These are phyloP conservation scores for Notolepis coatsorum DNA, from an alignment of 2,797 vertebrate genomes.

Conservation along the genomic window DNA sequence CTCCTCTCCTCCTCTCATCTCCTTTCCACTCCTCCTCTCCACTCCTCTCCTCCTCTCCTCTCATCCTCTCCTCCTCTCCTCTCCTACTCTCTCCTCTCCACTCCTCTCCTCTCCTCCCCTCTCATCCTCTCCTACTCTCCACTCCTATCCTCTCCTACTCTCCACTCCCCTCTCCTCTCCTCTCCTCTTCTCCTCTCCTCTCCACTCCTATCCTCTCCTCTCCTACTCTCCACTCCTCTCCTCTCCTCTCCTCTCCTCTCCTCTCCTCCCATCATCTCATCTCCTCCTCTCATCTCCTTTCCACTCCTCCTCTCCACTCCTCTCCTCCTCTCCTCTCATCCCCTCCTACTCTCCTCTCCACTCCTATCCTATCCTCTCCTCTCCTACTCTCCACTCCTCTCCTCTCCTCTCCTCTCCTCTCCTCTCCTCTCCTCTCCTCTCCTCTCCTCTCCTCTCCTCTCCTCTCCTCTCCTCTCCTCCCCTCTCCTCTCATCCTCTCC, in stretches of 20 bases:
- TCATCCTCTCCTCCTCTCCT: too few relatives aligned
- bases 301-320: constrained; percentile 2
- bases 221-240: background rate
- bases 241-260: constrained; percentile 1
- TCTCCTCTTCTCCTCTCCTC: background rate
- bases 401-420: background rate
- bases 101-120: too few relatives aligned
- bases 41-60: too few relatives aligned
- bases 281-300: background rate
- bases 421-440: constrained; percentile 3
- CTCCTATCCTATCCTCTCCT: background rate
- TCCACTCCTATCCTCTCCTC: constrained; percentile 4
- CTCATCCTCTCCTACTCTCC: constrained; percentile 5
- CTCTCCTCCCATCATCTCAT: background rate
- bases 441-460: constrained; percentile 9
- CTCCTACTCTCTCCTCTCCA: too few relatives aligned
- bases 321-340: constrained; percentile 6
- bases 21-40: too few relatives aligned
- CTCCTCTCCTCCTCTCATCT: too few relatives aligned
- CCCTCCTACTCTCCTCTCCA: constrained; percentile 2
- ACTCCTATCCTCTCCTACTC: constrained; percentile 3
- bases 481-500: background rate
- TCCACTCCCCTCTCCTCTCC: background rate
- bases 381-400: too few relatives aligned
- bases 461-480: background rate